Evolutionary conservation across 2,113 vertebrate species (phyloP).

Genomic region (Tachysurus fulvidraco): DNA sequence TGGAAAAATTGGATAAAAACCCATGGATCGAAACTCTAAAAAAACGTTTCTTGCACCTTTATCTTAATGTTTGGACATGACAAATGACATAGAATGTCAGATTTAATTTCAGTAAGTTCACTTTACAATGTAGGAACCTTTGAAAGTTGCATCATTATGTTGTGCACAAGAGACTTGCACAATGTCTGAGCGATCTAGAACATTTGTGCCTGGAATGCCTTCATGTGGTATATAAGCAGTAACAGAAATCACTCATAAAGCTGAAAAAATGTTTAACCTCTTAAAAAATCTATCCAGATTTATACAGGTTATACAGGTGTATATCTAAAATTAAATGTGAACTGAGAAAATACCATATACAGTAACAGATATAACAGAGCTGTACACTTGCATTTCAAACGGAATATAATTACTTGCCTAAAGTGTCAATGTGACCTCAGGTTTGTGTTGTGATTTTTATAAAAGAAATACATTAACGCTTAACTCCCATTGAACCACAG

Average conservation of each 20-base stretch:
- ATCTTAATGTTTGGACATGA: background rate
- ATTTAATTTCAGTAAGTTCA: background rate
- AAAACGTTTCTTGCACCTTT: background rate
- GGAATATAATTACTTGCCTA: background rate
- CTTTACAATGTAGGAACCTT: background rate
- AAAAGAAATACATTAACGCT: background rate
- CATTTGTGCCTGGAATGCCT: background rate
- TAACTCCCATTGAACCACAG: background rate
- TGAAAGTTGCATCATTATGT: background rate
- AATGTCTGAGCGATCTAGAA: background rate
- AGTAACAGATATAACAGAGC: background rate
- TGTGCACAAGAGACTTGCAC: background rate
- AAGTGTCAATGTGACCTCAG: background rate
- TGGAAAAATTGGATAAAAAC: background rate
- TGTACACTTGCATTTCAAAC: background rate
- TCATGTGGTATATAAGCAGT: background rate
- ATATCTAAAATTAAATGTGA: background rate
- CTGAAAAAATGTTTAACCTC: background rate
- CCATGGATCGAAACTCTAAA: background rate
- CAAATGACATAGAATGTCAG: background rate
- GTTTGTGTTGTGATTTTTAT: conserved; percentile 16
- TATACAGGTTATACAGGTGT: no score
- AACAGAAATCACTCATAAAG: background rate
- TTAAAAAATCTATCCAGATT: background rate
- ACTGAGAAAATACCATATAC: background rate